Percentiles rank a stretch among this genome's conserved stretches.
Conservation (phyloP, 1,140 invertebrate species). For the Euwallacea fornicatus region DNA sequence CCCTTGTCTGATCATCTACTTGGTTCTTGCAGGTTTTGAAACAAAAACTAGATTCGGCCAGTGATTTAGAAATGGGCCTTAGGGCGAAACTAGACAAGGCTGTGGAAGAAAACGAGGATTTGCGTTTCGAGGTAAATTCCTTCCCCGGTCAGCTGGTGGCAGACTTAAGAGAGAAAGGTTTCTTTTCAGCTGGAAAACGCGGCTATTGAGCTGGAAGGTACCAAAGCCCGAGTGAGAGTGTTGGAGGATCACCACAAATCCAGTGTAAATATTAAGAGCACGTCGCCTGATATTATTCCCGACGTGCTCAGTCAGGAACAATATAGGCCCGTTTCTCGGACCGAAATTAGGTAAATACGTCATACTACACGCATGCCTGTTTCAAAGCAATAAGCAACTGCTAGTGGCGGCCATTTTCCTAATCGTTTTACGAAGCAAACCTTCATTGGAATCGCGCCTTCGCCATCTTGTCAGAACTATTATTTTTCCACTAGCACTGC, state of each 20-base stretch:
- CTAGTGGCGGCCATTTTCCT: too few species aligned
- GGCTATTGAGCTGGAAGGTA: constrained; percentile 79
- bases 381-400: too few species aligned
- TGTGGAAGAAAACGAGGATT: constrained; percentile 77
- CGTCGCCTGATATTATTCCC: constrained; percentile 55
- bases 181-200: constrained; percentile 71
- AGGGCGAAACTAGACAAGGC: constrained; percentile 70
- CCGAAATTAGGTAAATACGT: constrained; percentile 33
- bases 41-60: constrained; percentile 66
- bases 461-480: constrained; percentile 19
- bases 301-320: constrained; percentile 50
- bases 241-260: constrained; percentile 60
- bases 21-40: constrained; percentile 63
- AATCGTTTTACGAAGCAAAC: background rate
- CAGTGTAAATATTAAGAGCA: constrained; percentile 30
- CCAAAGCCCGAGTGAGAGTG: constrained; percentile 70
- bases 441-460: background rate
- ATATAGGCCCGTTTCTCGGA: constrained; percentile 28
- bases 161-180: too few species aligned
- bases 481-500: constrained; percentile 48
- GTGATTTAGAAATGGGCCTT: constrained; percentile 64
- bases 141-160: too few species aligned
- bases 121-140: constrained; percentile 72
- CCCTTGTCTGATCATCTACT: too few species aligned
- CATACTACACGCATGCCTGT: too few species aligned